Base-by-base conservation (phyloP, 1,140 invertebrate genomes). In the Euwallacea fornicatus region DNA sequence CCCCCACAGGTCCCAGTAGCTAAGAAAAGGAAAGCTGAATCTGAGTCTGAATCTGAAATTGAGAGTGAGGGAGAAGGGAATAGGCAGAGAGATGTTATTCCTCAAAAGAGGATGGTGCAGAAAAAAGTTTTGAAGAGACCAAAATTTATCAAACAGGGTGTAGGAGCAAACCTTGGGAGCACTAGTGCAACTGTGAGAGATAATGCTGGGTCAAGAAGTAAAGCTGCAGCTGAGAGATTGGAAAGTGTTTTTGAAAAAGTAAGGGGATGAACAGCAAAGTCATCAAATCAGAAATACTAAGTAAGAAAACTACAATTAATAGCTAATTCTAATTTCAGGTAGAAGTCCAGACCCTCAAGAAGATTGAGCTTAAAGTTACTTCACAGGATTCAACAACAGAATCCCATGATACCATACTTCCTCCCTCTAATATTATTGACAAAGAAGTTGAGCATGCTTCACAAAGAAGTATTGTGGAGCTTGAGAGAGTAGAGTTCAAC, bases 11-110 rank as follows among this genome's bases (percentile, higher is more conserved):
- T 74, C 69, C 59, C 73, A 50, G 4, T 8, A 50, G 7, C n/a
- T 55, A 67, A 13, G 41, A 65, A 71, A 50, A 62, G 47, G 15
- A 69, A 65, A 69, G 16, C 72, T 72, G 42, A 75, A 72, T 70
- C 77, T 77, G 67, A 78, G 43, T 80, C 78, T 71, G 93, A 96
- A 81, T 95, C 93, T 54, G 93, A 94, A 83, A 83, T 94, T 73
- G 92, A 94, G 78, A 92, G 89, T 81, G 90, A 90, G 67, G 84
- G 84, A 69, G 88, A 72, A 55, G 44, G 76, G 63, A 33, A 33
- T 33, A 73, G 79, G 75, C 21, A 43, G 11, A 77, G 76, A 63
- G 77, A 83, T 71, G 83, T 85, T 66, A 83, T 85, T 66, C 83
- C 86, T 44, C 62, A 81, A 42, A 90, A 89, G 80, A 84, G 88